Percentiles rank a stretch among this genome's conserved stretches.
Conservation (phyloP, 92 coral and sea anemone genomes). For the Palythoa caribaeorum region DNA sequence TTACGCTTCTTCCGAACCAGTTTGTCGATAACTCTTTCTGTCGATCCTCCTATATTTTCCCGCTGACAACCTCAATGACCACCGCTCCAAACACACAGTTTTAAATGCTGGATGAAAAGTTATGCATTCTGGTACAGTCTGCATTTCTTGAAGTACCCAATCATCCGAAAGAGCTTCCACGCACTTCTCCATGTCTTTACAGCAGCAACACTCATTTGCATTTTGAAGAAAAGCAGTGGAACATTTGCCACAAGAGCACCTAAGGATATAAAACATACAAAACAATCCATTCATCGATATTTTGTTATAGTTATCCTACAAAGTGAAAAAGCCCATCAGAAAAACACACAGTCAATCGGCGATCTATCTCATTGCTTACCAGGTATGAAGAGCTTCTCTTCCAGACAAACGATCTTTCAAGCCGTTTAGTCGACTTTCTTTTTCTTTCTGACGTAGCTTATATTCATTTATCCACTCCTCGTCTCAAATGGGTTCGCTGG, state of each 20-base stretch:
- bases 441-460: neutral
- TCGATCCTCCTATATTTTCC: constrained; percentile 55
- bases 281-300: neutral
- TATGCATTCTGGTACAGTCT: constrained; percentile 47
- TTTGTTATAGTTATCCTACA: neutral
- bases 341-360: constrained; percentile 9
- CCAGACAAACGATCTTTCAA: constrained; percentile 19
- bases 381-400: constrained; percentile 1
- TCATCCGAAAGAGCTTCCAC: constrained; percentile 41
- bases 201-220: constrained; percentile 57
- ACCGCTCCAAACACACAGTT: constrained; percentile 48
- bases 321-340: neutral
- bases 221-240: constrained; percentile 40
- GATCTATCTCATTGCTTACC: neutral
- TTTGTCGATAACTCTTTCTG: constrained; percentile 39
- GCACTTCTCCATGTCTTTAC: constrained; percentile 57
- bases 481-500: neutral
- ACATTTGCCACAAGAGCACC: constrained; percentile 43
- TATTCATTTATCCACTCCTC: neutral
- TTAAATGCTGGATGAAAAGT: constrained; percentile 57
- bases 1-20: constrained; percentile 37
- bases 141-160: constrained; percentile 48
- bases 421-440: constrained; percentile 3
- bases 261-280: constrained; percentile 1
- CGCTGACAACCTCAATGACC: constrained; percentile 61